phyloP scores from a whole-genome alignment of 2,113 vertebrate genomes.

The Solea solea region DNA sequence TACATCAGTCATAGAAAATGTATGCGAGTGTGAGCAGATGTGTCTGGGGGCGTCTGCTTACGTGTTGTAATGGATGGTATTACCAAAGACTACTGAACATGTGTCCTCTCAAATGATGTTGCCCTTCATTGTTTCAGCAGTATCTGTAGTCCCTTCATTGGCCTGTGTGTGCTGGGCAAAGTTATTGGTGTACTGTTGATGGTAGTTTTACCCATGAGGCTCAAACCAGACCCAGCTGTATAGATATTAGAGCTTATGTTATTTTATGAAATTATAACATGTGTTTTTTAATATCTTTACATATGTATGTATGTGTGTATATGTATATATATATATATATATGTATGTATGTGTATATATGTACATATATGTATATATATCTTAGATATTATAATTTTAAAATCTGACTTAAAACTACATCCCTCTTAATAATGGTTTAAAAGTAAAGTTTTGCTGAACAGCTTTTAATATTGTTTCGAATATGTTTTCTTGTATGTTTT shows the following conservation, averaged over 20 bases:
- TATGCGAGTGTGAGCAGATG: neutral
- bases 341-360: too few species aligned
- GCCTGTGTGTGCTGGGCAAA: conserved; percentile 75
- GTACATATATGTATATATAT: neutral
- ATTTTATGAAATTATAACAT: too few species aligned
- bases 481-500: too few species aligned
- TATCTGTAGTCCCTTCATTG: conserved; percentile 28
- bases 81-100: neutral
- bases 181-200: conserved; percentile 82
- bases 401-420: too few species aligned
- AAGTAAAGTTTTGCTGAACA: too few species aligned
- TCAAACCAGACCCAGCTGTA: conserved; percentile 43
- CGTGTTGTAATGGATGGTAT: neutral
- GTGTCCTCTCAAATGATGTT: conserved; percentile 6
- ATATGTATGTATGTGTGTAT: too few species aligned
- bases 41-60: neutral
- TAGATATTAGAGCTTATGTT: conserved; percentile 29
- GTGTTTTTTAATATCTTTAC: too few species aligned
- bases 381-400: neutral
- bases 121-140: conserved; percentile 20
- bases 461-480: too few species aligned
- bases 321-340: too few species aligned
- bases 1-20: neutral
- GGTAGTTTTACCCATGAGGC: conserved; percentile 58
- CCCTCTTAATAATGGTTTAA: too few species aligned